Conservation (phyloP, 2,888 invertebrate species). For the Camptogramma bilineatum region DNA sequence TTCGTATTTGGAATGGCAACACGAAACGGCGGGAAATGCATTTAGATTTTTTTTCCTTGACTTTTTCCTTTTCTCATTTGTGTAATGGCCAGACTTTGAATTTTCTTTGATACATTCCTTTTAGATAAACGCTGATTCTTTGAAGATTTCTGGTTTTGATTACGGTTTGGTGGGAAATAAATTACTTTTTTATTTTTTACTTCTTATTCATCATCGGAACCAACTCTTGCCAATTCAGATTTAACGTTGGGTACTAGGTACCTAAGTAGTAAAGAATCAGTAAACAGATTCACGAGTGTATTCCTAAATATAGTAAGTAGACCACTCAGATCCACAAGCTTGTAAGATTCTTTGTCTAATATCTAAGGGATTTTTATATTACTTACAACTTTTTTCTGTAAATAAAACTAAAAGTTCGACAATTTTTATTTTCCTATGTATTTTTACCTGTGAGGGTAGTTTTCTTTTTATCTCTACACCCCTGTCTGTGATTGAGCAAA, state of each 20-base stretch:
- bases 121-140: constrained; percentile 59
- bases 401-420: too few species aligned
- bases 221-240: neutral
- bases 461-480: constrained; percentile 9
- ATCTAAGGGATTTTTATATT: too few species aligned
- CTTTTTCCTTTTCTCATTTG: constrained; percentile 70
- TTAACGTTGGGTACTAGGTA: neutral
- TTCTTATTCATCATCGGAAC: constrained; percentile 13
- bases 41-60: constrained; percentile 70
- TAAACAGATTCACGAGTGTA: too few species aligned
- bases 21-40: constrained; percentile 83
- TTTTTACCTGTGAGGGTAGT: too few species aligned
- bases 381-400: too few species aligned
- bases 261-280: neutral
- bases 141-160: constrained; percentile 44
- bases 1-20: constrained; percentile 85
- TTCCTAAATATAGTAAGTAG: too few species aligned
- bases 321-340: too few species aligned
- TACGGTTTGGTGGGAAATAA: constrained; percentile 40
- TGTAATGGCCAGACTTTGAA: constrained; percentile 71
- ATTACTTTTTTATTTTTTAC: constrained; percentile 31
- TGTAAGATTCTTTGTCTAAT: too few species aligned
- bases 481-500: constrained; percentile 65
- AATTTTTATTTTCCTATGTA: too few species aligned
- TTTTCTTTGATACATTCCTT: constrained; percentile 77